phyloP scores from a whole-genome alignment of 1,140 invertebrate genomes.

The Lordiphosa collinella region DNA sequence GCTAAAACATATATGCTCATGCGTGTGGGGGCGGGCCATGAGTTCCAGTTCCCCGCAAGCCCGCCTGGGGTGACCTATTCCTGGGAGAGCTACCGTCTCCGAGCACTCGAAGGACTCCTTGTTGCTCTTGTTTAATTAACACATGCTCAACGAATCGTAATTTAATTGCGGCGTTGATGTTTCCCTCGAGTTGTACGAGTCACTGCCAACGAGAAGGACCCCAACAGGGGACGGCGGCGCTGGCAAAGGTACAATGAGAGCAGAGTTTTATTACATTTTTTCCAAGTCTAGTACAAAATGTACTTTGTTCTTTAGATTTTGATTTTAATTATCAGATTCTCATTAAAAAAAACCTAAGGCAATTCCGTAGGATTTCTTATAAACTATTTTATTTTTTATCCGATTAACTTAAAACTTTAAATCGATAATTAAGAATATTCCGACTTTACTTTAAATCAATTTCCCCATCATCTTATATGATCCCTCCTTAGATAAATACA shows the following conservation, averaged over 20 bases:
- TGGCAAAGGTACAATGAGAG: too few relatives aligned
- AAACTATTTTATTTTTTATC: too few relatives aligned
- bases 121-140: constrained; percentile 73
- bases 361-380: too few relatives aligned
- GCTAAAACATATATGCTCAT: constrained; percentile 64
- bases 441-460: too few relatives aligned
- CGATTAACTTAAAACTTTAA: too few relatives aligned
- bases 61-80: constrained; percentile 47
- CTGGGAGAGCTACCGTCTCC: constrained; percentile 31
- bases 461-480: background rate
- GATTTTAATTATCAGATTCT: too few relatives aligned
- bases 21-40: constrained; percentile 6
- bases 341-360: too few relatives aligned
- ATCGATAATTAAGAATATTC: too few relatives aligned
- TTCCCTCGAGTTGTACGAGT: constrained; percentile 26
- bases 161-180: constrained; percentile 73
- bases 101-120: constrained; percentile 51
- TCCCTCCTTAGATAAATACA: background rate
- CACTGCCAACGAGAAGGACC: constrained; percentile 26
- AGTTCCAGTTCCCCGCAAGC: constrained; percentile 29
- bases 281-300: too few relatives aligned
- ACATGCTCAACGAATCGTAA: constrained; percentile 79
- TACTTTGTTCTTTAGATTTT: too few relatives aligned
- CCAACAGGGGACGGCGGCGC: too few relatives aligned
- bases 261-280: too few relatives aligned